Evolutionary conservation across 2,888 invertebrate species (phyloP).

Genomic region (Danaus chrysippus): DNA sequence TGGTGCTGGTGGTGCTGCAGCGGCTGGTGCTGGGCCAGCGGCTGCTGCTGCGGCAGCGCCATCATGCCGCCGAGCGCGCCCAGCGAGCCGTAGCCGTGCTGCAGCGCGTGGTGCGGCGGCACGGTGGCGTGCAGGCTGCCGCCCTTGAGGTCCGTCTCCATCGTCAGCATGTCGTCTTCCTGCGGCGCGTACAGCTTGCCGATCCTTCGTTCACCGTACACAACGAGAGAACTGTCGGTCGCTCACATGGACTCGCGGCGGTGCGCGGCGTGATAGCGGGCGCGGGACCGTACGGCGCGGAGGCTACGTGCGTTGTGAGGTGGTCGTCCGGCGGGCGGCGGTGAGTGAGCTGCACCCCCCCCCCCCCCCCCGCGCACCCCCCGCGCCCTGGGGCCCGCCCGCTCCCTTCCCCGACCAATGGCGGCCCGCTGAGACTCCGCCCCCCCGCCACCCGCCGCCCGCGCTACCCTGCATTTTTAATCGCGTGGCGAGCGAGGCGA

Average conservation of each 20-base stretch:
- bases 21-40: slow-evolving; percentile 81
- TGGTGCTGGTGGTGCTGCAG: slow-evolving; percentile 78
- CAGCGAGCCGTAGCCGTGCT: slow-evolving; percentile 86
- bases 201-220: slow-evolving; percentile 75
- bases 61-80: slow-evolving; percentile 85
- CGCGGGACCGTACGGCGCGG: slow-evolving; percentile 73
- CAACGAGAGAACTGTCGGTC: slow-evolving; percentile 72
- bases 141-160: slow-evolving; percentile 95
- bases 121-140: slow-evolving; percentile 91
- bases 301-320: slow-evolving; percentile 73
- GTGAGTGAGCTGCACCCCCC: slow-evolving; percentile 46
- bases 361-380: slow-evolving; percentile 46
- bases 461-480: slow-evolving; percentile 75
- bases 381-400: slow-evolving; percentile 39
- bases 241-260: slow-evolving; percentile 77
- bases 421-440: slow-evolving; percentile 55
- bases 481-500: slow-evolving; percentile 69
- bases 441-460: slow-evolving; percentile 62
- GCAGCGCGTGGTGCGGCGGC: slow-evolving; percentile 90
- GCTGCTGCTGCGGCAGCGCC: slow-evolving; percentile 82
- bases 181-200: slow-evolving; percentile 91
- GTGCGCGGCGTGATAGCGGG: slow-evolving; percentile 56
- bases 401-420: slow-evolving; percentile 46
- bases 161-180: slow-evolving; percentile 93
- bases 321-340: slow-evolving; percentile 64